Percentiles rank a stretch among this genome's conserved stretches.
Conservation (phyloP, 92 coral and sea anemone genomes). For the Paragorgia papillata region DNA sequence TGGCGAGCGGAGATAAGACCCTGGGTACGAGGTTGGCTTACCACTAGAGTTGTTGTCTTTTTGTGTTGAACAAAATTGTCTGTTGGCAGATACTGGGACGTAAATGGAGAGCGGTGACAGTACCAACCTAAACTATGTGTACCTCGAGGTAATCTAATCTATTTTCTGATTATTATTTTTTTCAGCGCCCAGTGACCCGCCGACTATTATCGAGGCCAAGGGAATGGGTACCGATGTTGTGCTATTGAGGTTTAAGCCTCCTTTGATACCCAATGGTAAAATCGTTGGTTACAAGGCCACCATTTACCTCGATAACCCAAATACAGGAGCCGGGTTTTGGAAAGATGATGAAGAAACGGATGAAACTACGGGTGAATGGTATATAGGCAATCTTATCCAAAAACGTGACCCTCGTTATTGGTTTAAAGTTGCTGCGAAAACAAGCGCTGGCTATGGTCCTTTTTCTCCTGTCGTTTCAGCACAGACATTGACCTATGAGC, state of each 20-base stretch:
- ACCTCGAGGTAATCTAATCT: not conserved
- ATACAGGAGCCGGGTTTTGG: conserved; percentile 66
- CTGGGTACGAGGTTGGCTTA: too few species aligned
- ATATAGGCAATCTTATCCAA: conserved; percentile 48
- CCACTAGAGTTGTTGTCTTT: too few species aligned
- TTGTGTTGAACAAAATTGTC: too few species aligned
- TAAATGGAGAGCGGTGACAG: too few species aligned
- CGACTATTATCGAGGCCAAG: conserved; percentile 5
- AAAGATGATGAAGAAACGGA: conserved; percentile 40
- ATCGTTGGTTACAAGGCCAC: conserved; percentile 66
- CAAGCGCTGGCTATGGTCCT: conserved; percentile 75
- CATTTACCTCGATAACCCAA: conserved; percentile 61
- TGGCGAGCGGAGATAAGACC: too few species aligned
- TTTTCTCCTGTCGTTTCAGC: conserved; percentile 59
- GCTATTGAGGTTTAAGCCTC: conserved; percentile 71
- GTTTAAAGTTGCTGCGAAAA: conserved; percentile 87
- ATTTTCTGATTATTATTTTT: not conserved
- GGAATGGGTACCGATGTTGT: conserved; percentile 63
- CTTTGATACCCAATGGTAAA: conserved; percentile 74
- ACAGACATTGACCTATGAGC: conserved; percentile 71
- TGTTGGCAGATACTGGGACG: too few species aligned
- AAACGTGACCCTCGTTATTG: conserved; percentile 67
- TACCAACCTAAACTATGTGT: too few species aligned
- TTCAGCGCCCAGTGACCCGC: conserved; percentile 13
- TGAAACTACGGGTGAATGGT: conserved; percentile 55